Evolutionary conservation across 2,888 invertebrate genomes (phyloP).

Genomic region (Epsilonema sp.): DNA sequence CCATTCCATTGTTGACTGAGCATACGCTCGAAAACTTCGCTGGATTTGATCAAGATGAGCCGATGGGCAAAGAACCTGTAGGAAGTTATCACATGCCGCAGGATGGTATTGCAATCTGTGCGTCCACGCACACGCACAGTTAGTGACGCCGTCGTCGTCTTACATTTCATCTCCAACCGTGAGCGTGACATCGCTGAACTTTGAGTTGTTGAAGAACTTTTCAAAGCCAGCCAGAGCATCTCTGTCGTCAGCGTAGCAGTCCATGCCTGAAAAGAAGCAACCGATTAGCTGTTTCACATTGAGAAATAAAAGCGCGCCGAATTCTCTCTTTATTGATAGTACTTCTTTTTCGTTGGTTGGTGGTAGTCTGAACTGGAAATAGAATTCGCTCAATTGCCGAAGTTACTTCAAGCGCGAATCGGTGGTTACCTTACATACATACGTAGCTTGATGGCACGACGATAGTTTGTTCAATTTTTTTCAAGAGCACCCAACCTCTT

Average conservation of each 20-base stretch:
- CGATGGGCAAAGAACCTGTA: conserved; percentile 32
- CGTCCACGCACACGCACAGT: background rate
- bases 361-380: too few species aligned
- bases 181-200: conserved; percentile 24
- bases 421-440: too few species aligned
- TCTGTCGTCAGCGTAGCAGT: conserved; percentile 27
- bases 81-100: too few species aligned
- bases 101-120: background rate
- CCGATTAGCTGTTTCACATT: too few species aligned
- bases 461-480: too few species aligned
- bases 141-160: conserved; percentile 7
- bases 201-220: conserved; percentile 24
- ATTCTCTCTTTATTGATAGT: too few species aligned
- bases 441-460: too few species aligned
- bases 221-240: conserved; percentile 25
- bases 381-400: too few species aligned
- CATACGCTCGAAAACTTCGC: conserved; percentile 37
- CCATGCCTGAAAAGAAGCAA: conserved; percentile 22
- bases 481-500: too few species aligned
- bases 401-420: too few species aligned
- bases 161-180: conserved; percentile 30
- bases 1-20: conserved; percentile 30
- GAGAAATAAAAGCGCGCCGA: too few species aligned
- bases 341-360: too few species aligned
- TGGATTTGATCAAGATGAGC: conserved; percentile 32